Conservation (phyloP, 2,797 vertebrate genomes). For the Microcaecilia unicolor region DNA sequence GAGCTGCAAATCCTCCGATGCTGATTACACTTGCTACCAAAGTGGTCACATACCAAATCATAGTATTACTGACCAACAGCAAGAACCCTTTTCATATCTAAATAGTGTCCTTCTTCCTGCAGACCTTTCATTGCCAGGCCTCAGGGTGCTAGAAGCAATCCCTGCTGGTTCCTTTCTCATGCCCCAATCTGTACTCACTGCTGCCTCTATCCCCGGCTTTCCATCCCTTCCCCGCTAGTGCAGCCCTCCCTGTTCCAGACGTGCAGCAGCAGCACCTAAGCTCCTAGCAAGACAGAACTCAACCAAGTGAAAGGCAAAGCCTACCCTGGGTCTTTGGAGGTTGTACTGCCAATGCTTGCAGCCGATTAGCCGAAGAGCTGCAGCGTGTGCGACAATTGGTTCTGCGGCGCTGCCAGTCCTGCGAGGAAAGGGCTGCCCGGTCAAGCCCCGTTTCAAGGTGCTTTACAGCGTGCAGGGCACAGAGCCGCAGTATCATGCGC, state of each 20-base stretch:
- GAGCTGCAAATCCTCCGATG: constrained; percentile 86
- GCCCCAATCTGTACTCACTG: constrained; percentile 52
- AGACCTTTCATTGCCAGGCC: constrained; percentile 64
- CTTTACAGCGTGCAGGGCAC: constrained; percentile 84
- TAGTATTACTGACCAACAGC: constrained; percentile 85
- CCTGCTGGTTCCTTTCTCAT: constrained; percentile 57
- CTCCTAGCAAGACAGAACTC: constrained; percentile 51
- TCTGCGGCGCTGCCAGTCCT: constrained; percentile 49
- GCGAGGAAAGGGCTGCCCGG: constrained; percentile 30
- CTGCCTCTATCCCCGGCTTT: constrained; percentile 61
- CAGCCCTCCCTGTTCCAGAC: constrained; percentile 36
- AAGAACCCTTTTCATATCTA: constrained; percentile 78
- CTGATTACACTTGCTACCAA: constrained; percentile 97
- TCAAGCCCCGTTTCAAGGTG: constrained; percentile 80
- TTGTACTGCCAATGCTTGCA: constrained; percentile 51
- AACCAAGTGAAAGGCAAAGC: constrained; percentile 71
- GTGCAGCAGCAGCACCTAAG: constrained; percentile 57
- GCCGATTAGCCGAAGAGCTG: constrained; percentile 42
- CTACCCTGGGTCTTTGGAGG: constrained; percentile 69
- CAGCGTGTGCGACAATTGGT: constrained; percentile 64
- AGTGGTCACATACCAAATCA: constrained; percentile 98
- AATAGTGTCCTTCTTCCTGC: constrained; percentile 68
- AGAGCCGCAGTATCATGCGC: constrained; percentile 98
- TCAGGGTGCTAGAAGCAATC: constrained; percentile 54
- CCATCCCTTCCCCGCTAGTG: too few relatives aligned